phyloP scores from a whole-genome alignment of 2,797 vertebrate species.

The Sarcoramphus papa region DNA sequence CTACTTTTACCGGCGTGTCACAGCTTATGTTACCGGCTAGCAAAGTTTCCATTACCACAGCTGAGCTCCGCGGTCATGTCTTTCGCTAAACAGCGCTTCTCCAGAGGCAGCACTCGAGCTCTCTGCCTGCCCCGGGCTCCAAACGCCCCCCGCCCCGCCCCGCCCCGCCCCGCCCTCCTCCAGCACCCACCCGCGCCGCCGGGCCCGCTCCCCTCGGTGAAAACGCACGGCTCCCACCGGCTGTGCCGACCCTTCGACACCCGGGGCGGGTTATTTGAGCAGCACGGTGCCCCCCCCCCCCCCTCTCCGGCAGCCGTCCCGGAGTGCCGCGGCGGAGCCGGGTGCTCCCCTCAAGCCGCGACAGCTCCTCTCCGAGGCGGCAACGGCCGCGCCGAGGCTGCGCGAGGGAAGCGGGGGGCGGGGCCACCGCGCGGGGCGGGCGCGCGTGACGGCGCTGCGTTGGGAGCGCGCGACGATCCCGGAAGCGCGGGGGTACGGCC shows the following conservation, averaged over 20 bases:
- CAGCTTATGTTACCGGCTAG: not conserved
- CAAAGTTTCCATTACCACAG: not conserved
- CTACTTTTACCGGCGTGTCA: fast-evolving
- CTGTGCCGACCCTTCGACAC: too few relatives aligned
- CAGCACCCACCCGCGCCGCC: not conserved
- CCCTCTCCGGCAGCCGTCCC: too few relatives aligned
- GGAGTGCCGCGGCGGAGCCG: too few relatives aligned
- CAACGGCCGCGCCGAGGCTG: not conserved
- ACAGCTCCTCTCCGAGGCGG: not conserved
- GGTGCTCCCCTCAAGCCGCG: too few relatives aligned
- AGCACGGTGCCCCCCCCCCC: too few relatives aligned
- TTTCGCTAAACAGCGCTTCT: not conserved
- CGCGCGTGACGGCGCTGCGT: not conserved
- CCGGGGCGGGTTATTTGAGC: too few relatives aligned
- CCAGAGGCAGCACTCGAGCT: fast-evolving
- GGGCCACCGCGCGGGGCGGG: not conserved
- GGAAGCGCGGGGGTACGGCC: not conserved
- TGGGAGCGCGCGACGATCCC: not conserved
- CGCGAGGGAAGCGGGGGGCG: not conserved
- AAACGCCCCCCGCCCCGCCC: fast-evolving
- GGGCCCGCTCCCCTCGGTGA: too few relatives aligned
- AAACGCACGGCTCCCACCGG: too few relatives aligned
- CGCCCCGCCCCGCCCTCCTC: fast-evolving
- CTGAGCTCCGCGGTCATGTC: fast-evolving
- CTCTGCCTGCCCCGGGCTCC: not conserved